Evolutionary conservation across 2,888 invertebrate species (phyloP).

Genomic region (Pherbina coryleti): DNA sequence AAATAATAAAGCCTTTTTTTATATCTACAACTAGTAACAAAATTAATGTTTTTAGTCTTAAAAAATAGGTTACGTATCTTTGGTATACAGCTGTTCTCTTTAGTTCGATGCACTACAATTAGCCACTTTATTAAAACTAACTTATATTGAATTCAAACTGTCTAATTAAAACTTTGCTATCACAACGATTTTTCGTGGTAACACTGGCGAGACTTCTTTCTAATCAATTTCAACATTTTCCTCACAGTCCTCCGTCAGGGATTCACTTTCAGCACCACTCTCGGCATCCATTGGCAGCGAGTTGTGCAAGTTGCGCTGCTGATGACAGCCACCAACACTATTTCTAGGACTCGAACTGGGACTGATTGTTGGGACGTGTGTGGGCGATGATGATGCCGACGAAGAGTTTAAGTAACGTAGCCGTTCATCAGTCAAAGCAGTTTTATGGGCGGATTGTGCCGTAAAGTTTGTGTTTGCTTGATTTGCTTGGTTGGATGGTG

Average conservation of each 20-base stretch:
- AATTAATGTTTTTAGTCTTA: background rate
- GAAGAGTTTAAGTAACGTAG: constrained; percentile 48
- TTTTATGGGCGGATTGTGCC: constrained; percentile 38
- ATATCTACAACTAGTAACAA: too few species aligned
- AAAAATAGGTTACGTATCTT: constrained; percentile 18
- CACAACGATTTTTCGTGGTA: constrained; percentile 10
- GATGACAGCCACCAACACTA: constrained; percentile 30
- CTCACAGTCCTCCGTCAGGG: constrained; percentile 64
- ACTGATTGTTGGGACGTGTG: constrained; percentile 49
- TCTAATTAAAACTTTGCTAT: constrained; percentile 42
- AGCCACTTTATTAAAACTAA: background rate
- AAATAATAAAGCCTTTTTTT: background rate
- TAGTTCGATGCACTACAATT: background rate
- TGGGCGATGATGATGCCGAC: constrained; percentile 61
- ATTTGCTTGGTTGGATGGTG: constrained; percentile 54
- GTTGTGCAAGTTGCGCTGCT: constrained; percentile 21
- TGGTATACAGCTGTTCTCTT: constrained; percentile 25
- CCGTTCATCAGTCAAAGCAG: constrained; percentile 41
- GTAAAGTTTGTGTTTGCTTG: constrained; percentile 39
- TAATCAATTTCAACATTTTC: constrained; percentile 70
- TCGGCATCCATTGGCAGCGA: constrained; percentile 45
- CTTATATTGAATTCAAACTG: background rate
- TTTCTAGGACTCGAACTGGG: constrained; percentile 53
- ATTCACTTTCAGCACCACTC: constrained; percentile 59
- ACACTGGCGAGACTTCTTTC: background rate